phyloP scores from a whole-genome alignment of 2,888 invertebrate genomes.

The Dermolepida albohirtum region DNA sequence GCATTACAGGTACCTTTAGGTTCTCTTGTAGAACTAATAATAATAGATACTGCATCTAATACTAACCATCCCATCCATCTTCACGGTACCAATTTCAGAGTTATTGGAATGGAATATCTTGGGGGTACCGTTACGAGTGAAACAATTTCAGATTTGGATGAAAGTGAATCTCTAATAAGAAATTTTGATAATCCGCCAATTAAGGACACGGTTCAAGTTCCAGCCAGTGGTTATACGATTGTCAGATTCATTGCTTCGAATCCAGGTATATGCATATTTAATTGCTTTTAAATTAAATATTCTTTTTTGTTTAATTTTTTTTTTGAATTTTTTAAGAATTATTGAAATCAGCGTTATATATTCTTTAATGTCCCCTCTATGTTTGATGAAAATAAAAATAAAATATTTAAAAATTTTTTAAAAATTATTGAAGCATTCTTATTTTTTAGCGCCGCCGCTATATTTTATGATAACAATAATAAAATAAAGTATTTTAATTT shows the following conservation, averaged over 20 bases:
- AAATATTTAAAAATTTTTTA: no score
- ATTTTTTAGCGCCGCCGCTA: no score
- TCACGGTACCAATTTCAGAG: slow-evolving; percentile 86
- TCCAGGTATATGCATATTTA: slow-evolving; percentile 72
- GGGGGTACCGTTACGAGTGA: slow-evolving; percentile 76
- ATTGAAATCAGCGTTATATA: no score
- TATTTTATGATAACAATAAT: no score
- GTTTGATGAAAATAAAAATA: no score
- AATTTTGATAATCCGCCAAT: slow-evolving; percentile 80
- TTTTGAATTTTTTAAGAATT: no score
- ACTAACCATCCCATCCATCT: slow-evolving; percentile 92
- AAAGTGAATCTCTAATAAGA: slow-evolving; percentile 75
- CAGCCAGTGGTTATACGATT: slow-evolving; percentile 91
- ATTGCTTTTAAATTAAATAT: no score
- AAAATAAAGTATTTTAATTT: no score
- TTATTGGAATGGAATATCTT: slow-evolving; percentile 82
- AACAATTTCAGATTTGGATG: slow-evolving; percentile 75
- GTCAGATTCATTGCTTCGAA: slow-evolving; percentile 86
- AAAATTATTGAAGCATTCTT: no score
- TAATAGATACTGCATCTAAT: slow-evolving; percentile 88
- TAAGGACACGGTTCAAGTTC: slow-evolving; percentile 91
- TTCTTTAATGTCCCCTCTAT: no score
- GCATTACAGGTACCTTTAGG: slow-evolving; percentile 71
- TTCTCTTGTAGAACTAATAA: slow-evolving; percentile 84
- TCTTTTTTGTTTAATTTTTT: no score